Conservation (phyloP, 2,113 vertebrate genomes). For the Tinamus guttatus region DNA sequence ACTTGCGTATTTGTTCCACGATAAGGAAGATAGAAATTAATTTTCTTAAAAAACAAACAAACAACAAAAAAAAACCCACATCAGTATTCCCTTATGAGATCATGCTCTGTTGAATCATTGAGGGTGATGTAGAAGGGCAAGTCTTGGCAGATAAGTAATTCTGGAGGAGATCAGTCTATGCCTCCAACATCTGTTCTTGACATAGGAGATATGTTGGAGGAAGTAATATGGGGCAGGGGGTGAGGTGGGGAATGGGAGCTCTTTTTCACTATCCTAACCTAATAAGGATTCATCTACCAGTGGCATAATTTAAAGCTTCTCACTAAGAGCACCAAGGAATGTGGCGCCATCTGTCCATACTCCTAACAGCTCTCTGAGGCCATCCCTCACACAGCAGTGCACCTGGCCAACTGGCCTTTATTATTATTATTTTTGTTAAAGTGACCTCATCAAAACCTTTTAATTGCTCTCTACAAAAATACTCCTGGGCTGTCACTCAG, state of each 20-base stretch:
- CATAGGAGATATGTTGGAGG: background rate
- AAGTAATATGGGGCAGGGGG: background rate
- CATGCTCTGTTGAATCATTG: background rate
- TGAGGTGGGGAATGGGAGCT: background rate
- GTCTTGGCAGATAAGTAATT: background rate
- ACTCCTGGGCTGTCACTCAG: background rate
- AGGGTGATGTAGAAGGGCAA: background rate
- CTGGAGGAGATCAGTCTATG: background rate
- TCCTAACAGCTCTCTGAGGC: constrained; percentile 4
- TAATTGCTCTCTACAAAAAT: background rate
- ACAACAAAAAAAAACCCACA: no score
- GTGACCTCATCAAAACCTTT: constrained; percentile 7
- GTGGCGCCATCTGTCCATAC: background rate
- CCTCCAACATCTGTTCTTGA: background rate
- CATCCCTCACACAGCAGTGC: background rate
- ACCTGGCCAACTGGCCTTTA: background rate
- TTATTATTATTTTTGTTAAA: background rate
- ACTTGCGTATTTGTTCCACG: background rate
- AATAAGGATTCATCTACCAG: constrained; percentile 14
- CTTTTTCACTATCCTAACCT: background rate
- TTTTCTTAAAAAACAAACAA: background rate
- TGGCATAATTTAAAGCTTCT: constrained; percentile 7
- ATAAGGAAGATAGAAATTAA: background rate
- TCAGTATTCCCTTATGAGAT: background rate
- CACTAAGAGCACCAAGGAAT: background rate